Evolutionary conservation across 2,888 invertebrate species (phyloP).

Genomic region (Nephrocerus scutellatus): DNA sequence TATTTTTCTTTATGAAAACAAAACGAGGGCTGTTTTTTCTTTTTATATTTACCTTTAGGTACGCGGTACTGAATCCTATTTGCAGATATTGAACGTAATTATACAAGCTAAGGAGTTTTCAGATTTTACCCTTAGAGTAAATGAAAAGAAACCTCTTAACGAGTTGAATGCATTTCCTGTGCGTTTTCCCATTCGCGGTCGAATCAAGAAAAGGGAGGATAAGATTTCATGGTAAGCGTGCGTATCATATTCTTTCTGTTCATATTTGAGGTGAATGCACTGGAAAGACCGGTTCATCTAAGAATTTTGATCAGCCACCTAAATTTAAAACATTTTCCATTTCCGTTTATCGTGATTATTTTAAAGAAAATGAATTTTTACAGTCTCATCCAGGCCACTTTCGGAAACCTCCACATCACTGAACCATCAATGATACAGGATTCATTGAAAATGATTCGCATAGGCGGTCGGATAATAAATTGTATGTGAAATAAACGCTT

Average conservation of each 20-base stretch:
- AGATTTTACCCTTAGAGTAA: slow-evolving; percentile 60
- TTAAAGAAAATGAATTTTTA: too few relatives aligned
- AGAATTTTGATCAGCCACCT: too few relatives aligned
- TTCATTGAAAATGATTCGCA: slow-evolving; percentile 59
- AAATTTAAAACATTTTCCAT: too few relatives aligned
- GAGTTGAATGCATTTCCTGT: slow-evolving; percentile 59
- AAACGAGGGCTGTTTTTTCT: slow-evolving; percentile 16
- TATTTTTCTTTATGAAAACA: slow-evolving; percentile 16
- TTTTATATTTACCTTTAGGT: slow-evolving; percentile 48
- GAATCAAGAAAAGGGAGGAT: slow-evolving; percentile 63
- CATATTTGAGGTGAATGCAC: too few relatives aligned
- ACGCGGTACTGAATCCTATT: slow-evolving; percentile 53
- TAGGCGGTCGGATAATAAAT: slow-evolving; percentile 60
- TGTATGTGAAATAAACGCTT: slow-evolving; percentile 47
- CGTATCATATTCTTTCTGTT: too few relatives aligned
- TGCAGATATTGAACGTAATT: slow-evolving; percentile 52
- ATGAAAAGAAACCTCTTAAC: slow-evolving; percentile 64
- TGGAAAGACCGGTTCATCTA: too few relatives aligned
- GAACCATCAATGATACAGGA: slow-evolving; percentile 67
- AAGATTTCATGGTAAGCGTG: slow-evolving; percentile 70
- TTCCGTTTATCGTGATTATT: too few relatives aligned
- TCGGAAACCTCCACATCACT: slow-evolving; percentile 61
- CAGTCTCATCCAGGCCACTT: slow-evolving; percentile 67
- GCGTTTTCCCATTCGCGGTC: slow-evolving; percentile 63
- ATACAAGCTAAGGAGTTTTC: slow-evolving; percentile 61